Evolutionary conservation across 2,797 vertebrate genomes (phyloP), one percentile per base, ranked within the genome.

Genomic region (Parauchenoglanis ngamensis): DNA sequence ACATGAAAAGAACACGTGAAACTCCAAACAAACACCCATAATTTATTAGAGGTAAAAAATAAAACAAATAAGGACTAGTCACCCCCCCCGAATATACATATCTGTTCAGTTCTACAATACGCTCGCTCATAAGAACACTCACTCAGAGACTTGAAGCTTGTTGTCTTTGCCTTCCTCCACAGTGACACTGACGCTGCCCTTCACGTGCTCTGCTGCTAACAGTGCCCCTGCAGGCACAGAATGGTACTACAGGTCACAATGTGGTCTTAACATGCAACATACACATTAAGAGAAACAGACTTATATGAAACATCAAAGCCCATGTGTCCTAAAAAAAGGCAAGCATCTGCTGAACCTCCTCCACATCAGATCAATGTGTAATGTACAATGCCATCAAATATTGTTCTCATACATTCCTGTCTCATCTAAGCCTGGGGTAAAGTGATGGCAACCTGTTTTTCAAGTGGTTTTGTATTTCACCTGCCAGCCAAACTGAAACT

Each of bases 91-190:
- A 35, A 70, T 7, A 46, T 12, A 54, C 11, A 17, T 28, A n/a
- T 76, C 2, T 28, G 25, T 17, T 46, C 21, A 73, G 5, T 23
- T 57, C 4, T 56, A 59, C 54, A 59, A 88, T 81, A 91, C 89
- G 91, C 85, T 90, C 25, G 25, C 52, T 61, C 91, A 75, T 28
- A 11, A 90, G 87, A 81, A 91, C 87, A 96, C 97, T 97, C 93
- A 99, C 98, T 98, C 97, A 0, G 98, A 97, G 90, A 99, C 95
- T 23, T 87, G 95, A 86, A 99, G 97, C 84, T 92, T 92, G 85
- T 96, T 99, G 94, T 98, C 97, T 92, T 97, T 98, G 91, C 98
- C 98, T 94, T 98, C 97, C 92, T 97, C 94, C 92, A 99, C 94
- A 7, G 96, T 96, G 88, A 99, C 92, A 87, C 93, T 93, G 90